Conservation (phyloP, 2,888 invertebrate species). For the Unio pictorum region DNA sequence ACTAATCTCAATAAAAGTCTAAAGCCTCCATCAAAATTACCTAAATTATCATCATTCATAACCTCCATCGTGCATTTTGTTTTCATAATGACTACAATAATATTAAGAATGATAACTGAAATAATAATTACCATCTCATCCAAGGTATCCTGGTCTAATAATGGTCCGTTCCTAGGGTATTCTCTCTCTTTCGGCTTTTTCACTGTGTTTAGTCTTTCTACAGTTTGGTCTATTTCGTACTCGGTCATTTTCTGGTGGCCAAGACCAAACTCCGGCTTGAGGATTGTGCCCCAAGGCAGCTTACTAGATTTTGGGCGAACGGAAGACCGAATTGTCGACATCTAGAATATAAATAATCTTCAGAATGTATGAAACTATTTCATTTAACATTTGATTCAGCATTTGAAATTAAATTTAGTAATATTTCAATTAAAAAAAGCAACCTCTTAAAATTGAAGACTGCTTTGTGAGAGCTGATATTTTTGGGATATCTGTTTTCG, state of each 20-base stretch:
- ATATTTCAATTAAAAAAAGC: too few species aligned
- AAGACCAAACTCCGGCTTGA: constrained; percentile 67
- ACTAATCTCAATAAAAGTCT: too few species aligned
- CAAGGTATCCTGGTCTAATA: constrained; percentile 40
- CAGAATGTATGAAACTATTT: too few species aligned
- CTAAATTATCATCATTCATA: too few species aligned
- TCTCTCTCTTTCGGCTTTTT: constrained; percentile 38
- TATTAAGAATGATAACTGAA: not conserved
- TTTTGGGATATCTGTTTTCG: too few species aligned
- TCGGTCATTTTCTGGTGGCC: constrained; percentile 68
- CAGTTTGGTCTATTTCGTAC: constrained; percentile 67
- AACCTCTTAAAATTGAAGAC: too few species aligned
- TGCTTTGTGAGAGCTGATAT: too few species aligned
- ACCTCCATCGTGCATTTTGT: too few species aligned
- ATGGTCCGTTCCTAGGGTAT: constrained; percentile 38
- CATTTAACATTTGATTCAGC: too few species aligned
- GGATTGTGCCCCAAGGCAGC: constrained; percentile 69
- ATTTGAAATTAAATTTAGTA: too few species aligned
- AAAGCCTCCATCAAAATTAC: too few species aligned
- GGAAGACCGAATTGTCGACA: constrained; percentile 61
- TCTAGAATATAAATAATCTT: constrained; percentile 9
- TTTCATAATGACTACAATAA: too few species aligned
- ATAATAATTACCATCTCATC: constrained; percentile 47
- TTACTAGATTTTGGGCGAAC: constrained; percentile 64
- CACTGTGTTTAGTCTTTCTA: constrained; percentile 53